These are phyloP conservation scores for Aphodius sticticus DNA, from an alignment of 2,888 invertebrate species.

Conservation along the genomic window DNA sequence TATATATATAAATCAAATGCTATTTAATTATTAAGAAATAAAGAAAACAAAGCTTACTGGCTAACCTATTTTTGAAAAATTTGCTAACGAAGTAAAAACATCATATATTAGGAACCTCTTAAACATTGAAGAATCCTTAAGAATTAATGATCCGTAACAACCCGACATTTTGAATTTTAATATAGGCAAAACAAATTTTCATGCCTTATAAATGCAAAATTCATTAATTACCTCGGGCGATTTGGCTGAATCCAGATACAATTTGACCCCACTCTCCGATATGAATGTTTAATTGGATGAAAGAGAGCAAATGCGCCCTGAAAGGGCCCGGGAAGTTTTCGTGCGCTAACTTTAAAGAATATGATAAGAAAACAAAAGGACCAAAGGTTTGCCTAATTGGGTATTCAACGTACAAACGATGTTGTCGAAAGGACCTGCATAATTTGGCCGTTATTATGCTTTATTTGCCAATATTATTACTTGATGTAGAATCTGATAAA, in stretches of 20 bases:
- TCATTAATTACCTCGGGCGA: background rate
- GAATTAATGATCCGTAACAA: too few relatives aligned
- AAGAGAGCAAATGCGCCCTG: background rate
- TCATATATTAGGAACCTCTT: too few relatives aligned
- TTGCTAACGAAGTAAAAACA: too few relatives aligned
- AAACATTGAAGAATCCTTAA: too few relatives aligned
- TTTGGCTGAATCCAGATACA: background rate
- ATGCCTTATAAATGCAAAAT: background rate
- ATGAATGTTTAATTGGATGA: background rate
- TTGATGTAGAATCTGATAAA: background rate
- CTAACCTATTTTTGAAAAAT: too few relatives aligned
- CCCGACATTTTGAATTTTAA: background rate
- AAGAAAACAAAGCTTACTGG: too few relatives aligned
- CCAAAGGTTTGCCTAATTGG: background rate
- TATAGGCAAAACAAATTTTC: background rate
- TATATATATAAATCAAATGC: too few relatives aligned
- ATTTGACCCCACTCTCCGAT: background rate
- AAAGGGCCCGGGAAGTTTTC: background rate
- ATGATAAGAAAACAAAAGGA: background rate
- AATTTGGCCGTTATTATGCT: background rate
- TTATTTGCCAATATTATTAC: background rate
- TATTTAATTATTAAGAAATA: too few relatives aligned
- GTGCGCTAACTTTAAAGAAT: background rate
- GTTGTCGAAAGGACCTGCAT: background rate
- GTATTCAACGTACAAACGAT: background rate